Percentiles rank a stretch among this genome's conserved stretches.
Conservation (phyloP, 2,797 vertebrate genomes). For the Cirrhinus mrigala region DNA sequence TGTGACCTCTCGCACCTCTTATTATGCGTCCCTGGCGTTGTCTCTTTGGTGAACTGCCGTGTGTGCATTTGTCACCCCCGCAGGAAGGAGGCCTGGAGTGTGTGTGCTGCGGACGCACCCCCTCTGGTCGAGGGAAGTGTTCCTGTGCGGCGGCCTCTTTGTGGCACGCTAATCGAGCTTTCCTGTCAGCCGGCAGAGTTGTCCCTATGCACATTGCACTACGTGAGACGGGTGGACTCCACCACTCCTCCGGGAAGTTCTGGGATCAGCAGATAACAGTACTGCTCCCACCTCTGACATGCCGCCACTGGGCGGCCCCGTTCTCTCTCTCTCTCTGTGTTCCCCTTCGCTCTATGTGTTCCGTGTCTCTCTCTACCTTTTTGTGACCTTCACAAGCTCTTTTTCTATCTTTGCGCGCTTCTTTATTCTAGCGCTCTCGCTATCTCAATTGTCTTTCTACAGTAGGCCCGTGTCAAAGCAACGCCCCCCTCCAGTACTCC, state of each 20-base stretch:
- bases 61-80: slow-evolving; percentile 73
- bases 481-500: slow-evolving; percentile 20
- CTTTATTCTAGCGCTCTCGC: slow-evolving; percentile 2
- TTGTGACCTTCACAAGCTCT: slow-evolving; percentile 32
- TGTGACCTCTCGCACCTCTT: slow-evolving; percentile 48
- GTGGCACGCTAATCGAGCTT: slow-evolving; percentile 84
- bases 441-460: slow-evolving; percentile 48
- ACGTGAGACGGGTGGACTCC: slow-evolving; percentile 82
- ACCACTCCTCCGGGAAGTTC: slow-evolving; percentile 89
- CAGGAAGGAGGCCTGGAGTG: slow-evolving; percentile 80
- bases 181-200: slow-evolving; percentile 85
- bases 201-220: slow-evolving; percentile 73
- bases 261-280: slow-evolving; percentile 90
- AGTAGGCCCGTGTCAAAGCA: slow-evolving; percentile 38
- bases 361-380: slow-evolving; percentile 28
- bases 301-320: slow-evolving; percentile 62
- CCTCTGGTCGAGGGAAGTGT: slow-evolving; percentile 80
- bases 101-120: slow-evolving; percentile 77
- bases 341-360: slow-evolving; percentile 24
- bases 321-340: slow-evolving; percentile 40
- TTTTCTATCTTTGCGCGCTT: slow-evolving; percentile 18
- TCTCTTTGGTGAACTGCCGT: slow-evolving; percentile 49
- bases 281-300: slow-evolving; percentile 78
- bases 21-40: slow-evolving; percentile 6
- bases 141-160: slow-evolving; percentile 84